These are phyloP conservation scores for Meteorus cinctellus DNA, from an alignment of 2,888 invertebrate species.

Conservation along the genomic window DNA sequence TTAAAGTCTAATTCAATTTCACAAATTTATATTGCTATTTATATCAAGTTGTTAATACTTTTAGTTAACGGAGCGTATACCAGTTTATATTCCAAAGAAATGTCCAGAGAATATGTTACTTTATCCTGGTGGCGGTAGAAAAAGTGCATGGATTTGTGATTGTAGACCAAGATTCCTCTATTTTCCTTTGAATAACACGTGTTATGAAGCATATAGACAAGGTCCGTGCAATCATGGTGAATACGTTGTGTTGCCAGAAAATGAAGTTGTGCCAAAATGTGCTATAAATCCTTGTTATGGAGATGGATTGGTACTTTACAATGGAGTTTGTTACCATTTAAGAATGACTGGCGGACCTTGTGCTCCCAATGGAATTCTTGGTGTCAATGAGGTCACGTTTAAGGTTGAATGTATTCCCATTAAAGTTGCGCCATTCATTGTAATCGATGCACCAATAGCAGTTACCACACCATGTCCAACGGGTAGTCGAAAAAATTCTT, in stretches of 20 bases:
- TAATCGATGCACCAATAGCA: slow-evolving; percentile 55
- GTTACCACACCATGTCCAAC: slow-evolving; percentile 54
- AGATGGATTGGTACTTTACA: slow-evolving; percentile 75
- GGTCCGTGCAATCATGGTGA: slow-evolving; percentile 79
- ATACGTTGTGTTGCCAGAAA: slow-evolving; percentile 76
- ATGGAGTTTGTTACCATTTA: slow-evolving; percentile 75
- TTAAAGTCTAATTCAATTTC: not conserved
- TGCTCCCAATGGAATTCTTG: slow-evolving; percentile 74
- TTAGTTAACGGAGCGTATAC: slow-evolving; percentile 68
- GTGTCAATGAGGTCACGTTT: slow-evolving; percentile 78
- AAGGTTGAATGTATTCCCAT: slow-evolving; percentile 76
- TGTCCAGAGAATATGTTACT: slow-evolving; percentile 80
- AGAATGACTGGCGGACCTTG: slow-evolving; percentile 73
- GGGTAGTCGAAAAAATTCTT: slow-evolving; percentile 59
- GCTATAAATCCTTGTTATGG: slow-evolving; percentile 77
- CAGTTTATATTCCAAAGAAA: slow-evolving; percentile 76
- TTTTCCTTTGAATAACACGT: slow-evolving; percentile 77
- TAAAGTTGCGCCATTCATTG: slow-evolving; percentile 51
- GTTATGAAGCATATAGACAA: slow-evolving; percentile 78
- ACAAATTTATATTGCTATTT: not conserved
- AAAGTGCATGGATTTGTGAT: slow-evolving; percentile 79
- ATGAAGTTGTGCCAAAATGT: slow-evolving; percentile 78
- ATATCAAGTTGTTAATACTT: slow-evolving; percentile 12
- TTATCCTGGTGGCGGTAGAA: slow-evolving; percentile 79
- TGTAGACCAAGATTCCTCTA: slow-evolving; percentile 75